Base-by-base conservation (phyloP, 2,888 invertebrate species). In the Pseudococcus viburni region DNA sequence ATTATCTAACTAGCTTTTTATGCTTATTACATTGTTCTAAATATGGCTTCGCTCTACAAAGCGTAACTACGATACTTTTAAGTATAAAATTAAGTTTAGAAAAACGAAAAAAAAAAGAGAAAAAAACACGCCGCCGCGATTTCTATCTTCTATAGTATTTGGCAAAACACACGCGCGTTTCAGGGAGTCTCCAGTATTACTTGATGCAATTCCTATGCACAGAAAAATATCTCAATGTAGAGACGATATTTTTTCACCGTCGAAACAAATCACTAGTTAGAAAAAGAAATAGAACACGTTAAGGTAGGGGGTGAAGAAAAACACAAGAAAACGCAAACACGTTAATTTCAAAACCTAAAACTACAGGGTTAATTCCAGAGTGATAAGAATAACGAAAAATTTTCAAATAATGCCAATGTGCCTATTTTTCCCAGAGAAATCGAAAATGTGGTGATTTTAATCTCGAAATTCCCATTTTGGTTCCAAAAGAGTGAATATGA, bases 181-280 rank as follows among this genome's bases (percentile, higher is more conserved):
- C 86, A 86, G 64, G 86, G 86, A 42, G 73, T 68, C 42, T 86
- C 64, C 86, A 86, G 64, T 9, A 86, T 68, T 46, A 86, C 73
- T 73, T 64, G 42, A 42, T 42, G 86, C 73, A 73, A 73, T 73
- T 86, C 86, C 86, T 86, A 86, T 15, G 51, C 33, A 42, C 42
- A 68, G 73, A 86, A 86, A 55, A 85, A 85, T 46, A 83, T 83
- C 46, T 83, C 80, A 39, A 46, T 83, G 46, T 46, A 46, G 26
- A 73, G 26, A 73, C n/a, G 26, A 64, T 64, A 64, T 64, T 22
- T 64, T 64, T 9, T 64, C 64, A 22, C 17, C 73, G 33, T 33
- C 73, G 15, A 33, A 17, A 15, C 15, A 33, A 19, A 39, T 17
- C 42, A 42, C 42, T 64, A 64, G 64, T 64, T 64, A 64, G 33